These are phyloP conservation scores for Neopipo cinnamomea DNA, from an alignment of 2,113 vertebrate genomes.

Conservation along the genomic window DNA sequence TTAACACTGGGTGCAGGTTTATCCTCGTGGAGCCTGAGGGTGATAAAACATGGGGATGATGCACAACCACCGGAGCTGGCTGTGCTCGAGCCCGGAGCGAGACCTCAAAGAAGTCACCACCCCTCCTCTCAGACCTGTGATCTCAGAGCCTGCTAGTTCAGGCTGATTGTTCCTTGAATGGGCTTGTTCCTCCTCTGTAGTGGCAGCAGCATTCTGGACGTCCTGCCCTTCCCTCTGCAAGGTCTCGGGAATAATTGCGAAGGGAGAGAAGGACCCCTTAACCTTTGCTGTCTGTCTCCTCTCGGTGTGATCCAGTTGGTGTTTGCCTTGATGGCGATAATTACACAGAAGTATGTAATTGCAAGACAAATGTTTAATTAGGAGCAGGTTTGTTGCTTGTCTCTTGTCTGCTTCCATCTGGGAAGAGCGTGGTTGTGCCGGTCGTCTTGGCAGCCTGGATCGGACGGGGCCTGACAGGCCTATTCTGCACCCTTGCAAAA, in stretches of 20 bases:
- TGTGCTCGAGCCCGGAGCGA: neutral
- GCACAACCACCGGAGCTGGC: neutral
- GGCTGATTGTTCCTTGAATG: neutral
- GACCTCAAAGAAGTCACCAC: neutral
- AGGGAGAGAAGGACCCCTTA: neutral
- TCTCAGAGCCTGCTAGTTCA: neutral
- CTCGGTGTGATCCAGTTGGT: constrained; percentile 13
- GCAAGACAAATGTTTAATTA: constrained; percentile 52
- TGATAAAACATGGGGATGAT: accelerated
- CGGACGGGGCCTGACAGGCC: neutral
- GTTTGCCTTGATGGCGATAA: constrained; percentile 19
- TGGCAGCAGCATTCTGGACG: accelerated
- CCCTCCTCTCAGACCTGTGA: neutral
- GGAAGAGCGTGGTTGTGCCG: neutral
- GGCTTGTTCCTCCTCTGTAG: neutral
- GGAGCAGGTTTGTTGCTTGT: constrained; percentile 10
- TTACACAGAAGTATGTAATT: constrained; percentile 23
- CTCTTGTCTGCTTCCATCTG: constrained; percentile 45
- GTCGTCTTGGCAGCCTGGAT: neutral
- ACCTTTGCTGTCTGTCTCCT: constrained; percentile 1
- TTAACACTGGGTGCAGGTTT: accelerated
- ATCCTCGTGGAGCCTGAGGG: accelerated
- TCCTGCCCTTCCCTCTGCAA: neutral
- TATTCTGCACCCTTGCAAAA: neutral
- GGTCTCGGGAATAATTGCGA: neutral